Conservation (phyloP, 2,113 vertebrate species). For the Catagonus wagneri region DNA sequence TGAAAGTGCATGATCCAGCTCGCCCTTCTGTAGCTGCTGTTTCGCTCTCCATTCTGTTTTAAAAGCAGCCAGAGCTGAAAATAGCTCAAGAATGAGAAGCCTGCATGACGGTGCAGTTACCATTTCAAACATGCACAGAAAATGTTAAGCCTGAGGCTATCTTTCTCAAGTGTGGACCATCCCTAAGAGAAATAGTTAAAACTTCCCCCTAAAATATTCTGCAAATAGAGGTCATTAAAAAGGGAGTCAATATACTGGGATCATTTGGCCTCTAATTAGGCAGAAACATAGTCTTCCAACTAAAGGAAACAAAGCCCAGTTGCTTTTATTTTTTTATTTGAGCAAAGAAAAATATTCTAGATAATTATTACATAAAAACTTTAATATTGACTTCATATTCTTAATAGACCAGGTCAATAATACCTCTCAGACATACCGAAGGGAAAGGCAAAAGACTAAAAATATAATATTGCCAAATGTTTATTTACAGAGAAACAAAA, state of each 20-base stretch:
- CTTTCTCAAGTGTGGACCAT: not conserved
- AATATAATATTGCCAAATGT: not conserved
- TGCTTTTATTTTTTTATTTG: not conserved
- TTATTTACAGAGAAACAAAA: constrained; percentile 3
- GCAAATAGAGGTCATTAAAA: not conserved
- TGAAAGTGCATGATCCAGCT: constrained; percentile 65
- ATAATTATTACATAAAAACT: not conserved
- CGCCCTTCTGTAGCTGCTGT: constrained; percentile 14
- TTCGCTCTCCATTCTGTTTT: constrained; percentile 45
- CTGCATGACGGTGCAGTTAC: not conserved
- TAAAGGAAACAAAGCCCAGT: not conserved
- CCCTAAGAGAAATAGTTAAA: not conserved
- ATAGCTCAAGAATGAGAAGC: constrained; percentile 67
- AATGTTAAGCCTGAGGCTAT: not conserved
- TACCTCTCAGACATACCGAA: not conserved
- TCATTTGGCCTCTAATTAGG: not conserved
- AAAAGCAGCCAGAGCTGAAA: constrained; percentile 75
- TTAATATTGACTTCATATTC: not conserved
- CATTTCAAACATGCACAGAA: constrained; percentile 54
- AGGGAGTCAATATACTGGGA: not conserved
- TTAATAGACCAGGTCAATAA: not conserved
- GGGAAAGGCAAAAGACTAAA: not conserved
- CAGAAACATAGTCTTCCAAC: not conserved
- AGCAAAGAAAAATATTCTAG: constrained; percentile 33
- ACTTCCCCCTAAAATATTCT: not conserved